These are phyloP conservation scores for Acleris laterana DNA, from an alignment of 2,888 invertebrate genomes.

Conservation along the genomic window DNA sequence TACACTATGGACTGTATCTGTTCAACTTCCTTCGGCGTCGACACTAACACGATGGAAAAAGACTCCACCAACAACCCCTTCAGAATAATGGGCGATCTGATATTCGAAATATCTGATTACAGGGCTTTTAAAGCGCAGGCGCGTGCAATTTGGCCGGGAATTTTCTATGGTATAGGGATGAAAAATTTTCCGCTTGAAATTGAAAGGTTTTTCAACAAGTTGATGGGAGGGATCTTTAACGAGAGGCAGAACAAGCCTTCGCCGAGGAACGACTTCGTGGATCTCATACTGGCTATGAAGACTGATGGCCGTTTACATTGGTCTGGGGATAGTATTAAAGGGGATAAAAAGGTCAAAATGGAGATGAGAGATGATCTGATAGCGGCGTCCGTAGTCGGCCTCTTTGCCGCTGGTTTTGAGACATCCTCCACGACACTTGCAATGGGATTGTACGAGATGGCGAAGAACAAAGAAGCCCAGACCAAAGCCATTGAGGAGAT, in stretches of 20 bases:
- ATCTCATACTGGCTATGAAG: slow-evolving; percentile 36
- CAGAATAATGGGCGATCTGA: slow-evolving; percentile 44
- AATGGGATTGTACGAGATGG: slow-evolving; percentile 38
- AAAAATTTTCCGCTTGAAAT: slow-evolving; percentile 45
- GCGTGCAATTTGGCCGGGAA: slow-evolving; percentile 51
- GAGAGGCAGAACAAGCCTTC: slow-evolving; percentile 31
- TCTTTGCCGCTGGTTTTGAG: slow-evolving; percentile 48
- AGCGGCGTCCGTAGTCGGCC: slow-evolving; percentile 72
- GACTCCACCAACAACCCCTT: slow-evolving; percentile 48
- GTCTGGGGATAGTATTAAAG: slow-evolving; percentile 12
- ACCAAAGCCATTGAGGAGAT: slow-evolving; percentile 33
- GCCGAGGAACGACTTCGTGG: slow-evolving; percentile 38
- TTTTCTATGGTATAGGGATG: slow-evolving; percentile 51
- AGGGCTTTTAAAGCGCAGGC: slow-evolving; percentile 41
- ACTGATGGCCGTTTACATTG: slow-evolving; percentile 26
- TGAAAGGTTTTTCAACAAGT: slow-evolving; percentile 45
- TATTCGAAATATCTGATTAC: slow-evolving; percentile 42
- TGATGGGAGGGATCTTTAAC: slow-evolving; percentile 29
- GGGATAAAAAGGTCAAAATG: slow-evolving; percentile 28
- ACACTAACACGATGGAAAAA: slow-evolving; percentile 49
- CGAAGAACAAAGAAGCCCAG: slow-evolving; percentile 38
- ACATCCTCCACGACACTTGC: slow-evolving; percentile 36
- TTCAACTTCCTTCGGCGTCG: slow-evolving; percentile 52
- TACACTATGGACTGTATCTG: slow-evolving; percentile 53
- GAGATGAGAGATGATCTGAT: slow-evolving; percentile 57